A percentile compares a stretch with the other conserved stretches of the same genome.
Conservation (phyloP, 2,888 invertebrate species). For the Cremastobaeus sp. region DNA sequence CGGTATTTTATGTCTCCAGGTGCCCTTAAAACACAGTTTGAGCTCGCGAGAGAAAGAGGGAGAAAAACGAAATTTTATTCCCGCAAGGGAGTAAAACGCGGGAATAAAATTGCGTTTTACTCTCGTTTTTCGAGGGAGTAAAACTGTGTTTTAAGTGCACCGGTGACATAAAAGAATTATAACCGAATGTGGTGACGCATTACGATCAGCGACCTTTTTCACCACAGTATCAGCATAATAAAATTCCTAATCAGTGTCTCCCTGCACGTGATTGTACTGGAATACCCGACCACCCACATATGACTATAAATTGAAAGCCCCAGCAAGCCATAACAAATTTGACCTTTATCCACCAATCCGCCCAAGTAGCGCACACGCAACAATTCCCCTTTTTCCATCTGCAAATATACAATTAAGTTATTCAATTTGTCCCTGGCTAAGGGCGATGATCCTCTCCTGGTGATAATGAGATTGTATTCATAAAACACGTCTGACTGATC, state of each 20-base stretch:
- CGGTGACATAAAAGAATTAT: too few relatives aligned
- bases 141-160: too few relatives aligned
- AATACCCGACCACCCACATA: conserved; percentile 20
- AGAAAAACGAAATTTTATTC: too few relatives aligned
- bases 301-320: conserved; percentile 38
- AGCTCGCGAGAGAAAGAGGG: too few relatives aligned
- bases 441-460: conserved; percentile 38
- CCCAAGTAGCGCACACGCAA: conserved; percentile 30
- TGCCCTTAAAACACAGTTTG: too few relatives aligned
- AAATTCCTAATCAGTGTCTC: conserved; percentile 15
- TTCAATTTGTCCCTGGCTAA: conserved; percentile 47
- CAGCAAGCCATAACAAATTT: conserved; percentile 44
- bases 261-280: background rate
- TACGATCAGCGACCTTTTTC: background rate
- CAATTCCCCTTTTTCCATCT: conserved; percentile 46
- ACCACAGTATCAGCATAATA: conserved; percentile 16
- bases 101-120: too few relatives aligned
- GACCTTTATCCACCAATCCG: conserved; percentile 48
- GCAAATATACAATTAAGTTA: conserved; percentile 52
- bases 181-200: too few relatives aligned
- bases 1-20: too few relatives aligned
- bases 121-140: too few relatives aligned
- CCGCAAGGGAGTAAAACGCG: too few relatives aligned
- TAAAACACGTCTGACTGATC: conserved; percentile 51
- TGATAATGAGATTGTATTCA: conserved; percentile 55